A percentile compares a stretch with the other conserved stretches of the same genome.
These are phyloP conservation scores for Paraplagusia blochii DNA, from an alignment of 2,113 vertebrate species.

Conservation along the genomic window DNA sequence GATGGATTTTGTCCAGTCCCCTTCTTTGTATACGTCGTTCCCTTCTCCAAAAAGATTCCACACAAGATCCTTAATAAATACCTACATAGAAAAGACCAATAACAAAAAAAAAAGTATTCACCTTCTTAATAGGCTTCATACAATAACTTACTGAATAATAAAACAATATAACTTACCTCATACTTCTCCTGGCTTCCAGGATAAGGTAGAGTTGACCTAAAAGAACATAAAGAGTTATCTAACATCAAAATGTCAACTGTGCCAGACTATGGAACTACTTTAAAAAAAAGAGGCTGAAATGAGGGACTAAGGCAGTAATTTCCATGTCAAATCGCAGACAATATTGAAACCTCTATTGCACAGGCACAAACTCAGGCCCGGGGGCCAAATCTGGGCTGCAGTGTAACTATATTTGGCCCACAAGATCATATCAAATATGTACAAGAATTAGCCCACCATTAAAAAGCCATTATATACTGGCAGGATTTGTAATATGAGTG, in stretches of 20 bases:
- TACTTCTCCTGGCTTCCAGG: slow-evolving; percentile 91
- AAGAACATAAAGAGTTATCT: slow-evolving; percentile 24
- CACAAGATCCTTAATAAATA: slow-evolving; percentile 89
- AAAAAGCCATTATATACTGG: too few species aligned
- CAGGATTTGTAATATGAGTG: too few species aligned
- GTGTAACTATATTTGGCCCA: too few species aligned
- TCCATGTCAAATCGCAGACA: too few species aligned
- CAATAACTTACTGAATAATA: not conserved
- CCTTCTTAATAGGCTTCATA: not conserved
- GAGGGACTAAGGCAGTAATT: too few species aligned
- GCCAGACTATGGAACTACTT: not conserved
- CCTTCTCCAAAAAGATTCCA: slow-evolving; percentile 93
- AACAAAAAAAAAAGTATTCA: too few species aligned
- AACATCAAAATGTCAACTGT: not conserved
- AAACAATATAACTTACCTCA: slow-evolving; percentile 77
- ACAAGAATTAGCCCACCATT: too few species aligned
- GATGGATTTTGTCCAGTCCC: slow-evolving; percentile 84
- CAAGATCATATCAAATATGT: too few species aligned
- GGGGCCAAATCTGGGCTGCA: too few species aligned
- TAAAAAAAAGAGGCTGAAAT: too few species aligned
- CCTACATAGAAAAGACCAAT: slow-evolving; percentile 60
- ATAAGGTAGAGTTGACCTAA: slow-evolving; percentile 91
- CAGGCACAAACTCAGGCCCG: too few species aligned
- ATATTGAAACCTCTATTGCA: too few species aligned
- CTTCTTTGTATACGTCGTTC: slow-evolving; percentile 89